Evolutionary conservation across 64 coral and sea anemone genomes (phyloP).

Genomic region (Montipora foliosa): DNA sequence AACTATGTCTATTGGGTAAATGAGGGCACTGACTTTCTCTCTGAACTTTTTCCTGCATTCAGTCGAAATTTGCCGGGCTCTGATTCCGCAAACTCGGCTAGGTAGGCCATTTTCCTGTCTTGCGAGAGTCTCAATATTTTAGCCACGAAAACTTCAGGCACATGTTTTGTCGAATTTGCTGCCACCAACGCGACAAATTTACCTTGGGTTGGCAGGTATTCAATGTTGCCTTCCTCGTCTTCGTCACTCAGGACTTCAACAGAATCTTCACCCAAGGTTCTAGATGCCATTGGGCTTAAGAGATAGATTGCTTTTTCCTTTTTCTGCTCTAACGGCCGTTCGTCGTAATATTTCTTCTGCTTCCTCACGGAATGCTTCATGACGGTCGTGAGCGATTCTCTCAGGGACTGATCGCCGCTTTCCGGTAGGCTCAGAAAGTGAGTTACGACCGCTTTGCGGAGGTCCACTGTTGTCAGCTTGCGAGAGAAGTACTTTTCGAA

Average conservation of each 20-base stretch:
- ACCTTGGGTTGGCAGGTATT: neutral
- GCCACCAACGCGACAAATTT: conserved; percentile 18
- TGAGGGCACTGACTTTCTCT: neutral
- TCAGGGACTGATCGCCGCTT: neutral
- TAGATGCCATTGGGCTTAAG: neutral
- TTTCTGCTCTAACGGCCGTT: neutral
- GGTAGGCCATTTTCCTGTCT: neutral
- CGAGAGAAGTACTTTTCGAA: conserved; percentile 13
- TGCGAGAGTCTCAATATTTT: neutral
- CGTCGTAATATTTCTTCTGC: conserved; percentile 5
- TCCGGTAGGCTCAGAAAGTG: neutral
- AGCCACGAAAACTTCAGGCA: neutral
- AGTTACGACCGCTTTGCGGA: neutral
- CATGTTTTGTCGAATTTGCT: neutral
- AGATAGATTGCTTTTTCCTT: neutral
- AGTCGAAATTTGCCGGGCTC: conserved; percentile 9
- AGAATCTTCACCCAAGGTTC: neutral
- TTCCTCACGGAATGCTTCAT: conserved; percentile 27
- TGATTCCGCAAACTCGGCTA: neutral
- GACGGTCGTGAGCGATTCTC: neutral
- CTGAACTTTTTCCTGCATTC: conserved; percentile 5
- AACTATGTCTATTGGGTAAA: neutral
- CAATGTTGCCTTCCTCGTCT: neutral
- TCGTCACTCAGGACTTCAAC: neutral
- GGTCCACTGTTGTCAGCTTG: neutral